These are phyloP conservation scores for Regulus satrapa DNA, from an alignment of 2,113 vertebrate genomes.

Conservation along the genomic window DNA sequence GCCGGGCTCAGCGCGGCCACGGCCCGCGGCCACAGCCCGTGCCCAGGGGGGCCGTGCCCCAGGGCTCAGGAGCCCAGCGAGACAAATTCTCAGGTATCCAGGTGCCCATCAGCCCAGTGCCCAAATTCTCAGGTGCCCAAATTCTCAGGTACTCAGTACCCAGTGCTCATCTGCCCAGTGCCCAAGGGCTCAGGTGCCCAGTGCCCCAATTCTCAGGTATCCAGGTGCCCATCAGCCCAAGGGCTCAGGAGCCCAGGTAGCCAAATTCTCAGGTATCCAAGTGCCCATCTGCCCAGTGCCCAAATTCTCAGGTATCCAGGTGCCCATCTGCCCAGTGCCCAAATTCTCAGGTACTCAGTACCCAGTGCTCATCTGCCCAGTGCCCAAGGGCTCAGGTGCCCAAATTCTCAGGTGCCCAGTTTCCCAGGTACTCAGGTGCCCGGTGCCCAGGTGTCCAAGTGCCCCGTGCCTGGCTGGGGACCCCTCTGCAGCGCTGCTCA, in stretches of 20 bases:
- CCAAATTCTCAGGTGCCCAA: not conserved
- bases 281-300: not conserved
- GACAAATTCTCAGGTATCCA: too few relatives aligned
- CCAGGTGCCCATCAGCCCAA: too few relatives aligned
- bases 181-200: not conserved
- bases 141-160: not conserved
- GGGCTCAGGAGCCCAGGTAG: too few relatives aligned
- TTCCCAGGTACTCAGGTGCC: not conserved
- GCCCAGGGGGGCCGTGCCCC: fast-evolving
- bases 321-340: not conserved
- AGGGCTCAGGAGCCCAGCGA: not conserved
- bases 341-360: not conserved
- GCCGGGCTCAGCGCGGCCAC: too few relatives aligned
- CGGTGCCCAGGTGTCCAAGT: not conserved
- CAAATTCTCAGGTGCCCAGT: not conserved
- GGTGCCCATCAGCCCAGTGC: too few relatives aligned
- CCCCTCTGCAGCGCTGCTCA: not conserved
- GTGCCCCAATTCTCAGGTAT: too few relatives aligned
- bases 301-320: not conserved
- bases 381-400: not conserved
- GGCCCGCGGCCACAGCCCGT: not conserved
- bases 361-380: too few relatives aligned
- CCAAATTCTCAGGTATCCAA: not conserved
- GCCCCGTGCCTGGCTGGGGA: not conserved
- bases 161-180: too few relatives aligned